phyloP scores from a whole-genome alignment of 2,797 vertebrate species.

The Falco concolor region DNA sequence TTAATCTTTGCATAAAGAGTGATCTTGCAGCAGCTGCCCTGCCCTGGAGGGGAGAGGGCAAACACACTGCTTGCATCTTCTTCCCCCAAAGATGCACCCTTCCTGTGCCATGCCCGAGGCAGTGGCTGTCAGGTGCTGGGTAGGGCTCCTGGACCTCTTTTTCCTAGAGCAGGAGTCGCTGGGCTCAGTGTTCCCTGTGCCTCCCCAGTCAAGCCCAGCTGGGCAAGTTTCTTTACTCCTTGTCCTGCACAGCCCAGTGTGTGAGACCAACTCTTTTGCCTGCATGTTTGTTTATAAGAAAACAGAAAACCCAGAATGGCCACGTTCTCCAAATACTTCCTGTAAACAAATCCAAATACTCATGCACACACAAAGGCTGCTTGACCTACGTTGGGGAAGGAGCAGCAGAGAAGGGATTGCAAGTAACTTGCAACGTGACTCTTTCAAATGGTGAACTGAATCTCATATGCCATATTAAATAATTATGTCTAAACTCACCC shows the following conservation, averaged over 20 bases:
- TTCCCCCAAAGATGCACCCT: neutral
- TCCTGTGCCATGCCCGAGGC: neutral
- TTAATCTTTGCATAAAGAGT: constrained; percentile 46
- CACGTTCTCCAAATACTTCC: neutral
- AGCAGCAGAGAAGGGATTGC: neutral
- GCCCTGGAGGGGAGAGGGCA: neutral
- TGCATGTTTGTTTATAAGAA: neutral
- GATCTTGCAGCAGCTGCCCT: constrained; percentile 35
- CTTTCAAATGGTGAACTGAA: neutral
- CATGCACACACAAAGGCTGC: neutral
- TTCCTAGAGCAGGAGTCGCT: neutral
- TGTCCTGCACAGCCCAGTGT: neutral
- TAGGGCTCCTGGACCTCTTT: neutral
- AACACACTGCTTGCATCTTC: neutral
- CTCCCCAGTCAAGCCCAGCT: neutral
- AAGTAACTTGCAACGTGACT: neutral
- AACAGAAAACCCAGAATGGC: neutral
- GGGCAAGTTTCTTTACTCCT: neutral
- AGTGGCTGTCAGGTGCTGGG: accelerated
- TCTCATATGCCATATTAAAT: accelerated
- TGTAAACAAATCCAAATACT: neutral
- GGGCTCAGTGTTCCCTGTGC: neutral
- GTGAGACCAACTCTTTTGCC: neutral
- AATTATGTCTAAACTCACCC: neutral
- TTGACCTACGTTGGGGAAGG: neutral